Base-by-base conservation (phyloP, 1,140 invertebrate species). In the Lithobius niger region DNA sequence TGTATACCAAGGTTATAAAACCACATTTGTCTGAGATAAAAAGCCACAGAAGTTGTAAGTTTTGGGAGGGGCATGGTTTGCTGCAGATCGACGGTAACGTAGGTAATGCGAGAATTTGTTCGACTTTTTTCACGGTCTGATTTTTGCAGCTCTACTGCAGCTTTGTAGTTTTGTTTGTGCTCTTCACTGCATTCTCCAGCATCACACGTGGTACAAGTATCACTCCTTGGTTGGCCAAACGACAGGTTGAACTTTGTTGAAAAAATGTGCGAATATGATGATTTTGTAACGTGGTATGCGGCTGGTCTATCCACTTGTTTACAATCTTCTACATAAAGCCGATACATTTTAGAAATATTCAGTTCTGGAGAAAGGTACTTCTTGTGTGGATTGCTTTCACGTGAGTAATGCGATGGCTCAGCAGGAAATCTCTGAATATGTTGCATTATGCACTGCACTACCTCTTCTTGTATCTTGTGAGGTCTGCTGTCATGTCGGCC, bases 1-100 rank as follows among this genome's bases (percentile, higher is more conserved):
- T 66, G 60, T 16, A 71, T 58, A 21, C 67, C 69, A 42, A 71
- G 56, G 55, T 71, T 71, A 44, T 61, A 71, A 1, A 63, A 69
- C 66, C 68, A 70, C 21, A 71, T 52, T 50, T 62, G 63, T 25
- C 64, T 52, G 57, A 66, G 65, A 55, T 70, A 71, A 61, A 65
- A 68, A 6, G 64, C 55, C 6, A 65, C 55, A 16, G 60, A 64
- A n/a, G n/a, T n/a, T n/a, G n/a, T n/a, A n/a, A n/a, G n/a, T 40
- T 52, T 55, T 16, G 64, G 63, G 13, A 67, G 70, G 18, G 65
- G 63, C 19, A 69, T 55, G 58, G 64, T 67, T 51, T 70, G 31
- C n/a, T n/a, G n/a, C n/a, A n/a, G n/a, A n/a, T n/a, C n/a, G n/a
- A n/a, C n/a, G n/a, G n/a, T 36, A 36, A 36, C 31, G n/a, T 36